These are phyloP conservation scores for Atlantisia rogersi DNA, from an alignment of 2,113 vertebrate species.

Conservation along the genomic window DNA sequence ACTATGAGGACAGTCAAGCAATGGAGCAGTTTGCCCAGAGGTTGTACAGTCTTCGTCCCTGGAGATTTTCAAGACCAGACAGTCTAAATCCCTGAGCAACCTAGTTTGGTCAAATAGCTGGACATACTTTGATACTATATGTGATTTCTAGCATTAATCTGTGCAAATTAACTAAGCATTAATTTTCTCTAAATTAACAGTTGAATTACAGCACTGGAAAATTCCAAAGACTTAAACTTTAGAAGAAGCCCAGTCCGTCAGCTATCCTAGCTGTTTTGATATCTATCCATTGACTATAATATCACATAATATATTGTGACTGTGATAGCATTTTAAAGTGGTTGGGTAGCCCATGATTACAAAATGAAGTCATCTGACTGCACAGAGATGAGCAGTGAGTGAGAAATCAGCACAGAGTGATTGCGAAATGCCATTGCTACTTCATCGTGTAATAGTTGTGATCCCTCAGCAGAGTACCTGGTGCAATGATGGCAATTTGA, in stretches of 20 bases:
- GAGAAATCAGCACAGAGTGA: background rate
- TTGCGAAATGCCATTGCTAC: background rate
- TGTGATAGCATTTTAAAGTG: background rate
- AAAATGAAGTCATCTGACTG: background rate
- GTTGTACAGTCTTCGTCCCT: background rate
- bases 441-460: background rate
- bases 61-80: background rate
- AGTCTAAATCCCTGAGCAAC: background rate
- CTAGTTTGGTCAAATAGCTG: background rate
- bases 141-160: background rate
- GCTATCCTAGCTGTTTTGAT: background rate
- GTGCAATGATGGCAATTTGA: background rate
- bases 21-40: background rate
- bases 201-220: background rate
- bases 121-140: background rate
- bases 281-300: background rate
- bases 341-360: background rate
- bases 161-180: background rate
- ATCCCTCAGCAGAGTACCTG: background rate
- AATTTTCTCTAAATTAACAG: background rate
- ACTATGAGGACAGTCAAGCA: background rate
- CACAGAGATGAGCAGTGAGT: background rate
- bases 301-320: background rate
- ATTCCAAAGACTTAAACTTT: background rate
- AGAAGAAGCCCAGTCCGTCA: background rate